A percentile compares a stretch with the other conserved stretches of the same genome.
Conservation (phyloP, 2,113 vertebrate genomes). For the Platysteira castanea region DNA sequence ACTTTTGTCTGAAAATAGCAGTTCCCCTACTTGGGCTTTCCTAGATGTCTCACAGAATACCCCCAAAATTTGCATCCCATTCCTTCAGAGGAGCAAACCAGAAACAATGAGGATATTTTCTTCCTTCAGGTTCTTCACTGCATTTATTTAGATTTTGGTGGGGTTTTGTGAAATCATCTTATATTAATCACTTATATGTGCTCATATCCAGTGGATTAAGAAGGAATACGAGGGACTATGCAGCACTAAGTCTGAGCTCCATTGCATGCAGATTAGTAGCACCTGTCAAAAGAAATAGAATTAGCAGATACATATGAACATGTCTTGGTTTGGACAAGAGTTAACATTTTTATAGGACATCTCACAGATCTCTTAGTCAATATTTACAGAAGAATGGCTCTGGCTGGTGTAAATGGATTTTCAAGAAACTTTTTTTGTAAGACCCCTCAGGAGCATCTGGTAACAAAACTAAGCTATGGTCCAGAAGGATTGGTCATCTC, state of each 20-base stretch:
- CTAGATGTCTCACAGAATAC: background rate
- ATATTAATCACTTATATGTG: background rate
- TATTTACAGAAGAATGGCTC: background rate
- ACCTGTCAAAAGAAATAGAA: background rate
- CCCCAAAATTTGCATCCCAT: background rate
- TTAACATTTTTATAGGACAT: background rate
- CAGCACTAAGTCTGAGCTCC: background rate
- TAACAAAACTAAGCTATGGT: background rate
- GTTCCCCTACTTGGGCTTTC: background rate
- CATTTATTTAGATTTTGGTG: background rate
- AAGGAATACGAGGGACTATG: background rate
- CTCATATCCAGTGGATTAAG: background rate
- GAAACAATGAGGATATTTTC: background rate
- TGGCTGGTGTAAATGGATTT: background rate
- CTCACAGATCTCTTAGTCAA: background rate
- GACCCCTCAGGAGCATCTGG: background rate
- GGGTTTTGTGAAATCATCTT: background rate
- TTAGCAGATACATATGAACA: background rate
- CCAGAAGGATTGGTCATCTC: background rate
- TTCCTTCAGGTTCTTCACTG: background rate
- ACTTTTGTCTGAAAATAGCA: background rate
- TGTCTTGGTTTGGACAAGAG: background rate
- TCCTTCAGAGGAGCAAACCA: background rate
- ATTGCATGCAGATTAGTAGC: background rate
- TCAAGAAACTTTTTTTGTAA: background rate